A percentile compares a stretch with the other conserved stretches of the same genome.
Conservation (phyloP, 2,797 vertebrate species). For the Pyrocephalus nanus region DNA sequence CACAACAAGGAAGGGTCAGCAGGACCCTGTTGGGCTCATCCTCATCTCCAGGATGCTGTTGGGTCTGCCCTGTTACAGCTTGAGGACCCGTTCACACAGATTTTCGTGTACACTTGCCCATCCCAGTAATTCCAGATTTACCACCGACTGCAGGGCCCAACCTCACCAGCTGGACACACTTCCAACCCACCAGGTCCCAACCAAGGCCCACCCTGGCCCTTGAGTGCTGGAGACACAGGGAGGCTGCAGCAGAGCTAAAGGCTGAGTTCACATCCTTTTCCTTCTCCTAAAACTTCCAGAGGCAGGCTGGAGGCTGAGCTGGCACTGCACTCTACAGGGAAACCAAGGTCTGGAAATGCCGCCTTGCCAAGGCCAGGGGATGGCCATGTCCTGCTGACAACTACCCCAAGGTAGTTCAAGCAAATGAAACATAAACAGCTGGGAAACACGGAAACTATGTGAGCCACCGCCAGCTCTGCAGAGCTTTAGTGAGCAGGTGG, state of each 20-base stretch:
- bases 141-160: neutral
- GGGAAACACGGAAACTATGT: constrained; percentile 61
- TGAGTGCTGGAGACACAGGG: rapidly evolving
- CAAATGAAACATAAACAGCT: constrained; percentile 46
- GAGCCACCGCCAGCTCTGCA: neutral
- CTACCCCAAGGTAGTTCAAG: neutral
- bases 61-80: rapidly evolving
- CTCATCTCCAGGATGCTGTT: neutral
- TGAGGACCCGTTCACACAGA: neutral
- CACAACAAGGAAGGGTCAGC: neutral
- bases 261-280: neutral
- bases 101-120: neutral
- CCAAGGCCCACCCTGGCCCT: neutral
- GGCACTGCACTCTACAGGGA: neutral
- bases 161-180: rapidly evolving
- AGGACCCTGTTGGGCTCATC: rapidly evolving
- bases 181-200: neutral
- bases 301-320: neutral
- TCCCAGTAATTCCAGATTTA: neutral
- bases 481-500: neutral
- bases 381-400: neutral
- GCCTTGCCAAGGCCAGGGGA: neutral
- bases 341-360: neutral
- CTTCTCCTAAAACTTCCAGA: neutral
- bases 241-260: neutral